Evolutionary conservation across 2,113 vertebrate genomes (phyloP).

Genomic region (Tonatia bakeri): DNA sequence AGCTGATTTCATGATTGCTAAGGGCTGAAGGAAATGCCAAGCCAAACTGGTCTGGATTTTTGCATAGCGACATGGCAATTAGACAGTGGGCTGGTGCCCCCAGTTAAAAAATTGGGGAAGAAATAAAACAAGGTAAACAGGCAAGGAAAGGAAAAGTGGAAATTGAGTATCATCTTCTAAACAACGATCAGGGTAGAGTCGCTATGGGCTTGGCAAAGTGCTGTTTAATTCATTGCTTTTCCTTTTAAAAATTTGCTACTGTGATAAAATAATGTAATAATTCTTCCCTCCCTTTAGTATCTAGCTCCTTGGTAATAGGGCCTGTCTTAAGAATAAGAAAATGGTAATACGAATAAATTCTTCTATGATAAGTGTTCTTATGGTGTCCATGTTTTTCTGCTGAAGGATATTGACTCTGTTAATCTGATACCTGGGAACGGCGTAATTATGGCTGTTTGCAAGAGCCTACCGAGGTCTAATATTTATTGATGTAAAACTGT

Average conservation of each 20-base stretch:
- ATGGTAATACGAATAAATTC: not conserved
- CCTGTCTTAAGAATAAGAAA: not conserved
- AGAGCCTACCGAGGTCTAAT: not conserved
- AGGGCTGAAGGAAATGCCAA: not conserved
- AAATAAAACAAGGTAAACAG: not conserved
- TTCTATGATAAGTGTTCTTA: not conserved
- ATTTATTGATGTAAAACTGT: not conserved
- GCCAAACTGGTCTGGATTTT: slow-evolving; percentile 9
- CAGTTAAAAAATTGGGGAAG: not conserved
- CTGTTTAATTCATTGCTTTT: not conserved
- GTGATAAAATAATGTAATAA: not conserved
- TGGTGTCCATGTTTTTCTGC: not conserved
- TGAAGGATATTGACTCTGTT: not conserved
- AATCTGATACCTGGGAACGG: not conserved
- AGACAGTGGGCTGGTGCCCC: not conserved
- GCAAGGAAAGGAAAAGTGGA: not conserved
- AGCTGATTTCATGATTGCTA: not conserved
- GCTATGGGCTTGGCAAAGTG: not conserved
- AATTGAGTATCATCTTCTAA: not conserved
- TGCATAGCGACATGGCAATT: not conserved
- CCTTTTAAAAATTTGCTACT: not conserved
- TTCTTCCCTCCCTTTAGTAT: not conserved
- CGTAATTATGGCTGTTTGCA: not conserved
- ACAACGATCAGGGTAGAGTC: not conserved
- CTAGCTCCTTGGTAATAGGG: not conserved